A percentile compares a stretch with the other conserved stretches of the same genome.
These are phyloP conservation scores for Cisticola juncidis DNA, from an alignment of 2,113 vertebrate species.

Conservation along the genomic window DNA sequence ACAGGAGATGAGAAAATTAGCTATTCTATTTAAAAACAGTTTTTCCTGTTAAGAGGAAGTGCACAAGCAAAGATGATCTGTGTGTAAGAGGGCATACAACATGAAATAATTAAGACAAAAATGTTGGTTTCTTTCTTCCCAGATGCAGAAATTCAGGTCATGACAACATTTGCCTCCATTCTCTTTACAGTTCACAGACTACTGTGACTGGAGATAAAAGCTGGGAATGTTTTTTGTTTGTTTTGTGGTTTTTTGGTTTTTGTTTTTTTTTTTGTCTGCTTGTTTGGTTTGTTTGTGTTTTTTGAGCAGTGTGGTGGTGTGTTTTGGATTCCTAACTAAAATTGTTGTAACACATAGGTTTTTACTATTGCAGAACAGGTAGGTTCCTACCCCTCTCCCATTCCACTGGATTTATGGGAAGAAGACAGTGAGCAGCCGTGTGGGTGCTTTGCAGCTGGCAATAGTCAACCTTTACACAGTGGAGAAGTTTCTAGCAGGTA, in stretches of 20 bases:
- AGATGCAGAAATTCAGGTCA: background rate
- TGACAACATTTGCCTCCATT: background rate
- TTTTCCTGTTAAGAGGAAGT: background rate
- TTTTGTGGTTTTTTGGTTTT: background rate
- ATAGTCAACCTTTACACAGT: background rate
- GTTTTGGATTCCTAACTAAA: background rate
- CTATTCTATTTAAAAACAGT: background rate
- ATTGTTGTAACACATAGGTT: background rate
- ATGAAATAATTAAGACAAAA: background rate
- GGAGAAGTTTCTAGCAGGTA: background rate
- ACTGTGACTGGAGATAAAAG: background rate
- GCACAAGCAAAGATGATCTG: background rate
- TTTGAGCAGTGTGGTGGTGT: background rate
- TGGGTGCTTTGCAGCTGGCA: background rate
- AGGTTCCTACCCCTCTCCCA: background rate
- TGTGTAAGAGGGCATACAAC: background rate
- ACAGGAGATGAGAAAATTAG: background rate
- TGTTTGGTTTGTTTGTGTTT: background rate
- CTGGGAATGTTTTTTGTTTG: background rate
- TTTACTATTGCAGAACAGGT: background rate
- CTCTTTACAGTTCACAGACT: background rate
- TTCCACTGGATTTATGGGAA: background rate
- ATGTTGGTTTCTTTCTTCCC: background rate
- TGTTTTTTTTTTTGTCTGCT: background rate
- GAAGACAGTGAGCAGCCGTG: accelerated